Evolutionary conservation across 2,888 invertebrate species (phyloP).

Genomic region (Eurytoma californica): DNA sequence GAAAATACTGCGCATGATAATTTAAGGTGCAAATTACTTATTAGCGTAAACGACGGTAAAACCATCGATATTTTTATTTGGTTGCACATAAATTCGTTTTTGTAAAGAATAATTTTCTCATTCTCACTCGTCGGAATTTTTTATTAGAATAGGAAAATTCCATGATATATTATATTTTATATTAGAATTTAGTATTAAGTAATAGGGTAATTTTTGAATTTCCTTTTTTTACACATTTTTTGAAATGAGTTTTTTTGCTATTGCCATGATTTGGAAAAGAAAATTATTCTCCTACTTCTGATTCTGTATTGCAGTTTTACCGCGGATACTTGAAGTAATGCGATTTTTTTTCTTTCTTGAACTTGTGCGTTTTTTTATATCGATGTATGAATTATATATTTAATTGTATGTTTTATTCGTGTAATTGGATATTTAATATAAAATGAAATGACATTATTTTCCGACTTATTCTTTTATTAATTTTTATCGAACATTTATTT

Average conservation of each 20-base stretch:
- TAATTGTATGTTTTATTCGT: constrained; percentile 19
- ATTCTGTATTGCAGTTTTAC: too few species aligned
- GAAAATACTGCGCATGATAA: background rate
- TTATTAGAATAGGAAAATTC: background rate
- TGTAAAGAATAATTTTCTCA: background rate
- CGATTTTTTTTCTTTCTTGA: background rate
- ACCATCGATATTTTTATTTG: background rate
- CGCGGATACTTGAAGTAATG: background rate
- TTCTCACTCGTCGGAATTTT: background rate
- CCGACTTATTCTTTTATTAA: background rate
- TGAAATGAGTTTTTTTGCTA: background rate
- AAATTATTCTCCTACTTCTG: background rate
- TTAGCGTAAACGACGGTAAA: background rate
- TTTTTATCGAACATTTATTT: background rate
- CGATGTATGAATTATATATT: constrained; percentile 21
- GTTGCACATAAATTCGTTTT: background rate
- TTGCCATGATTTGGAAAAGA: constrained; percentile 1
- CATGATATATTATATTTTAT: background rate
- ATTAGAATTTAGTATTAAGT: constrained; percentile 6
- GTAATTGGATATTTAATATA: constrained; percentile 11
- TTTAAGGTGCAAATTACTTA: background rate
- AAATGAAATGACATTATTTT: background rate
- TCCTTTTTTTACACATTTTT: background rate
- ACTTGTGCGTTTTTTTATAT: constrained; percentile 11
- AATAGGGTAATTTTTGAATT: background rate